Conservation (phyloP, 1,140 invertebrate species). For the Chironomus tepperi region DNA sequence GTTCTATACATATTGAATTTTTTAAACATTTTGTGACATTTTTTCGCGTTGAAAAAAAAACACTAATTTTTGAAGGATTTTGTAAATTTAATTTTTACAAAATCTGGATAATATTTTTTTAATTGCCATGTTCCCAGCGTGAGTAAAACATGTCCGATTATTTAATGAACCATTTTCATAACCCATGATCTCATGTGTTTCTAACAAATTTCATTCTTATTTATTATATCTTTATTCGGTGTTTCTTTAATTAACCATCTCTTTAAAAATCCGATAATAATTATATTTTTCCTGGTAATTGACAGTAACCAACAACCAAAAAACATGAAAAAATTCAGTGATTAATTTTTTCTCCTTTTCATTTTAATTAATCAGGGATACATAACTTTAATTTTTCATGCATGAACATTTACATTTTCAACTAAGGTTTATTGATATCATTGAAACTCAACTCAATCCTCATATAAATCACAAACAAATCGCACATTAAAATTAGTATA, state of each 20-base stretch:
- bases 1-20: constrained; percentile 24
- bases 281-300: too few species aligned
- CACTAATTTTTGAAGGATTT: neutral
- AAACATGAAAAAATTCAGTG: too few species aligned
- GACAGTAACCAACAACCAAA: too few species aligned
- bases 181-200: constrained; percentile 7
- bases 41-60: neutral
- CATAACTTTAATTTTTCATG: too few species aligned
- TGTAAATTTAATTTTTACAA: neutral
- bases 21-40: constrained; percentile 3
- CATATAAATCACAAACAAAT: too few species aligned
- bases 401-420: too few species aligned
- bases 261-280: neutral
- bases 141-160: constrained; percentile 4
- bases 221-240: neutral
- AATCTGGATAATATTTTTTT: constrained; percentile 15
- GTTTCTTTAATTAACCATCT: neutral
- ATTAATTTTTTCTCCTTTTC: too few species aligned
- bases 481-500: too few species aligned
- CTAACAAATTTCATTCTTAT: neutral
- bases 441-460: too few species aligned
- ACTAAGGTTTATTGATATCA: too few species aligned
- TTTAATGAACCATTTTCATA: neutral
- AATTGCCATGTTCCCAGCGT: neutral
- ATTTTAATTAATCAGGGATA: too few species aligned